Evolutionary conservation across 2,113 vertebrate species (phyloP).

Genomic region (Oenanthe melanoleuca): DNA sequence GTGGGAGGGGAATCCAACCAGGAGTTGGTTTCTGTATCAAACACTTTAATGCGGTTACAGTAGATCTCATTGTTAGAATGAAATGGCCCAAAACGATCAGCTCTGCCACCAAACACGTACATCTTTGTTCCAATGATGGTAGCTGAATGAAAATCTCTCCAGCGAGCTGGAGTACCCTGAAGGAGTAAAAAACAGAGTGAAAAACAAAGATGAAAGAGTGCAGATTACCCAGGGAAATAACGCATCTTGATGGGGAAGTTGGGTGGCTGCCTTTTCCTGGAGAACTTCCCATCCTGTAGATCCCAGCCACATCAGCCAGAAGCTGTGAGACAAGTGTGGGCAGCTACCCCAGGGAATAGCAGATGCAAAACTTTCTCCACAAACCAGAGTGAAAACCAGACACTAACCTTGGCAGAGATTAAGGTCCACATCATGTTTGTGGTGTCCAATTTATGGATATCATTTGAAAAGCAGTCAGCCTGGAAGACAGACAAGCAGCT

Average conservation of each 20-base stretch:
- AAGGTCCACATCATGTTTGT: constrained; percentile 92
- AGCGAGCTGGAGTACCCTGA: constrained; percentile 92
- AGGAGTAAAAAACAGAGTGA: background rate
- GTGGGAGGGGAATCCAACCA: constrained; percentile 89
- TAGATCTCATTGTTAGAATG: constrained; percentile 99
- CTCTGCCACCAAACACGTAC: constrained; percentile 96
- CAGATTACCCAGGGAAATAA: background rate
- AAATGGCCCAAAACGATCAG: constrained; percentile 94
- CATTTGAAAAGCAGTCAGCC: constrained; percentile 99
- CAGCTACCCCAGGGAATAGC: background rate
- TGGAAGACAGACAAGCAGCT: constrained; percentile 59
- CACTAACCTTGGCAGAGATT: constrained; percentile 89
- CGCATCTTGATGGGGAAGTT: background rate
- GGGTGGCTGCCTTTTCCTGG: background rate
- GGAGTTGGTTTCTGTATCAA: constrained; percentile 91
- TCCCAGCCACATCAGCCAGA: background rate
- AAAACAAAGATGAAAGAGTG: background rate
- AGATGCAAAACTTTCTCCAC: background rate
- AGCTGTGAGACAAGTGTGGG: background rate
- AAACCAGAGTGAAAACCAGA: background rate
- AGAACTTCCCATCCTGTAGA: background rate
- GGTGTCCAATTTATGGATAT: constrained; percentile 96
- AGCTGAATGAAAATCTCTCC: constrained; percentile 98
- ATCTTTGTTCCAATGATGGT: constrained; percentile 94
- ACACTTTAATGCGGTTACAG: constrained; percentile 96